A percentile compares a stretch with the other conserved stretches of the same genome.
Evolutionary conservation across 2,113 vertebrate species (phyloP).

Genomic region (Anhinga anhinga): DNA sequence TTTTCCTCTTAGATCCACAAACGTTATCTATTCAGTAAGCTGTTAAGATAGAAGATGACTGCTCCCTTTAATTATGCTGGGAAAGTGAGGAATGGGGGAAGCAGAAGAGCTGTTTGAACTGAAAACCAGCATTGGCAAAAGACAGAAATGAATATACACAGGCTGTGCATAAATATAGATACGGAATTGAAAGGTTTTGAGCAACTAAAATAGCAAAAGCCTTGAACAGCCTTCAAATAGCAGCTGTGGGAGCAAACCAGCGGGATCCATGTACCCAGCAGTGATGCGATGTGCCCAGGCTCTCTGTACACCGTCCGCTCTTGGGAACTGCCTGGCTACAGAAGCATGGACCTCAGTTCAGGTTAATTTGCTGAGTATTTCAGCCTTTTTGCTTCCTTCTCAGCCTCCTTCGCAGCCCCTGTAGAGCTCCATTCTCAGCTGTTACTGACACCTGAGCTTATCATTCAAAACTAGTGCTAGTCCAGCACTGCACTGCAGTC

Average conservation of each 20-base stretch:
- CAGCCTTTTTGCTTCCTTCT: background rate
- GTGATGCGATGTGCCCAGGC: constrained; percentile 19
- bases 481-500: background rate
- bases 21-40: background rate
- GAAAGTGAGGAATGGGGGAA: constrained; percentile 34
- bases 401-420: background rate
- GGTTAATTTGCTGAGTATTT: background rate
- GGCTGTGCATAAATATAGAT: constrained; percentile 59
- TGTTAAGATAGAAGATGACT: constrained; percentile 15
- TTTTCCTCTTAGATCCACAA: background rate
- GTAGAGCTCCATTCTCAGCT: constrained; percentile 9
- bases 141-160: constrained; percentile 55
- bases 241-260: constrained; percentile 53
- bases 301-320: background rate
- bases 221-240: constrained; percentile 53
- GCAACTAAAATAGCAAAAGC: constrained; percentile 61
- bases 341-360: background rate
- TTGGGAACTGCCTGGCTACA: constrained; percentile 9
- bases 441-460: background rate
- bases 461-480: background rate
- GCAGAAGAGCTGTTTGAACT: constrained; percentile 53
- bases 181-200: constrained; percentile 56
- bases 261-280: background rate
- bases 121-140: constrained; percentile 51
- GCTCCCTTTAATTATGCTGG: constrained; percentile 33